Percentiles rank a stretch among this genome's conserved stretches.
Evolutionary conservation across 2,888 invertebrate genomes (phyloP).

Genomic region (Ectropis crepuscularia): DNA sequence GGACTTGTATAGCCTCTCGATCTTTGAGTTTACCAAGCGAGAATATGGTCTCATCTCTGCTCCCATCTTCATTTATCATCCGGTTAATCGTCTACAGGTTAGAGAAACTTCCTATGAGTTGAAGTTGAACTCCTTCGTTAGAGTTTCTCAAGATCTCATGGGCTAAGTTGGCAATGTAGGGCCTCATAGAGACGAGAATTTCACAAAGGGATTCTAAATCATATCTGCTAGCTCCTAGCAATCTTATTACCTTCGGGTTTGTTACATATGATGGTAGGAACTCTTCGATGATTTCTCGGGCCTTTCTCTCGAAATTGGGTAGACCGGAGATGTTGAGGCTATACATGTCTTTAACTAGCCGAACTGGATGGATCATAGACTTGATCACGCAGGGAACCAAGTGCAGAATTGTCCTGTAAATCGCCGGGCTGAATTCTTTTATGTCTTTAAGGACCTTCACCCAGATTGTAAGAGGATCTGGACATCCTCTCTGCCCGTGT

Average conservation of each 20-base stretch:
- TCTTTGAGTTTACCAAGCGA: too few species aligned
- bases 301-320: not conserved
- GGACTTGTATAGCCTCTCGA: too few species aligned
- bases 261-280: not conserved
- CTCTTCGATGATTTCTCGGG: not conserved
- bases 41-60: too few species aligned
- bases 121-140: constrained; percentile 4
- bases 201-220: not conserved
- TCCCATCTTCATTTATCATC: too few species aligned
- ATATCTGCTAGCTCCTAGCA: not conserved
- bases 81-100: not conserved
- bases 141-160: not conserved
- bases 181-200: not conserved
- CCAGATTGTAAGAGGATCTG: not conserved
- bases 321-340: not conserved
- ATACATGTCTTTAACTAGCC: not conserved
- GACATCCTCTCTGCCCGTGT: not conserved
- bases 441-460: not conserved
- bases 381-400: not conserved
- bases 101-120: not conserved
- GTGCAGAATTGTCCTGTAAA: not conserved
- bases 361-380: not conserved
- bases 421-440: not conserved
- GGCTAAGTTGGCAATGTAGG: not conserved
- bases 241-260: not conserved